Evolutionary conservation across 2,888 invertebrate genomes (phyloP), one percentile per base, ranked within the genome.

Genomic region (Nowickia ferox): DNA sequence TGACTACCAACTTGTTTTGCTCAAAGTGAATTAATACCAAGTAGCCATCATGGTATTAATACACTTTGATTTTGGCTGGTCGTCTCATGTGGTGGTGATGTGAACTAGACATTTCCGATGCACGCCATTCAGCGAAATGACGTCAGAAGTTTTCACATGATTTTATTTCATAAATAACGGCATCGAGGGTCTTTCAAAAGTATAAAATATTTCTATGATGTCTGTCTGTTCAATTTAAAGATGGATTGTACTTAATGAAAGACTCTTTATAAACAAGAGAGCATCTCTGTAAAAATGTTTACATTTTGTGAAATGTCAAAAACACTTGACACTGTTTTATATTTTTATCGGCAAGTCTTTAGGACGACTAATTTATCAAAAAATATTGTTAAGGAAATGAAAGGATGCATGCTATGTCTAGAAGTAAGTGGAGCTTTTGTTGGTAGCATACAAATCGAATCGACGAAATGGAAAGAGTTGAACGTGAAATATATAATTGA

Each of bases 351-450:
- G 15, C 1, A 74, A 74, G 40, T 66, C 38, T 66, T 13, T 1
- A 51, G 40, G 42, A 78, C 15, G 9, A 9, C 8, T 17, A 72
- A 38, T 38, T 1, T 40, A 11, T 15, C 6, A 22, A 44, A n/a
- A 66, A 30, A 57, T 38, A 19, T 74, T 19, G 6, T 30, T 65
- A 48, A 61, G 5, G 30, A 40, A 61, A 85, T 85, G 85, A 74
- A 71, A 63, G 44, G 55, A 13, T 86, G 86, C n/a, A 48, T 86
- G n/a, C 15, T 86, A 72, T 86, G 86, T 30, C 55, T 85, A 44
- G 75, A 82, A 42, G 44, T 75, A 17, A 68, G 13, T 15, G 40
- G 71, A 10, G 53, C 79, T 44, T 71, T 66, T n/a, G 71, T 22
- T 42, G 75, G 42, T 8, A 44, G 48, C 17, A 75, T 86, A 17